phyloP scores from a whole-genome alignment of 2,113 vertebrate genomes.

The Ammodytes marinus region DNA sequence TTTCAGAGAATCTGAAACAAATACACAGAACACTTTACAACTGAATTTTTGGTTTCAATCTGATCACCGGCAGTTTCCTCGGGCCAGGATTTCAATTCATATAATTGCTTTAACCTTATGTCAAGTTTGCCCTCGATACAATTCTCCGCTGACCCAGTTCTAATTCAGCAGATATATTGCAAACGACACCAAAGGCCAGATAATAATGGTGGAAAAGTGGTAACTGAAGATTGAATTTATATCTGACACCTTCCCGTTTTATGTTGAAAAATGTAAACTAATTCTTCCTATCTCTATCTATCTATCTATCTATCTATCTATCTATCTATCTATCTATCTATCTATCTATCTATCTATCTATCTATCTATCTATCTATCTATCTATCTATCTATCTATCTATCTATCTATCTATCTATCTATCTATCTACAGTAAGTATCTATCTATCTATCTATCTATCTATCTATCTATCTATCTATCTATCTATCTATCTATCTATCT shows the following conservation, averaged over 20 bases:
- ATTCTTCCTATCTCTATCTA: neutral
- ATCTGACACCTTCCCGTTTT: neutral
- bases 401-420: too few species aligned
- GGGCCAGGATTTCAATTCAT: constrained; percentile 11
- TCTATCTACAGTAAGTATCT: too few species aligned
- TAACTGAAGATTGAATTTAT: neutral
- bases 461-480: too few species aligned
- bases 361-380: too few species aligned
- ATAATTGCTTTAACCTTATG: constrained; percentile 36
- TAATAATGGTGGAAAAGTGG: neutral
- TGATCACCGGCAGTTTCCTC: neutral
- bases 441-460: too few species aligned
- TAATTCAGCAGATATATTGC: neutral
- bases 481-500: too few species aligned
- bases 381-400: too few species aligned
- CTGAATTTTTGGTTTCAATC: neutral
- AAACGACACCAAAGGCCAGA: neutral
- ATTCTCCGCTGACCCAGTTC: constrained; percentile 17
- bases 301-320: too few species aligned
- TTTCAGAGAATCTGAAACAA: neutral
- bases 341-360: too few species aligned
- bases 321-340: too few species aligned
- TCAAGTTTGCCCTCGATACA: constrained; percentile 10
- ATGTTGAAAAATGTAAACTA: neutral
- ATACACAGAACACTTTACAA: neutral